Conservation (phyloP, 2,888 invertebrate genomes). For the Caenorhabditis sulstoni region DNA sequence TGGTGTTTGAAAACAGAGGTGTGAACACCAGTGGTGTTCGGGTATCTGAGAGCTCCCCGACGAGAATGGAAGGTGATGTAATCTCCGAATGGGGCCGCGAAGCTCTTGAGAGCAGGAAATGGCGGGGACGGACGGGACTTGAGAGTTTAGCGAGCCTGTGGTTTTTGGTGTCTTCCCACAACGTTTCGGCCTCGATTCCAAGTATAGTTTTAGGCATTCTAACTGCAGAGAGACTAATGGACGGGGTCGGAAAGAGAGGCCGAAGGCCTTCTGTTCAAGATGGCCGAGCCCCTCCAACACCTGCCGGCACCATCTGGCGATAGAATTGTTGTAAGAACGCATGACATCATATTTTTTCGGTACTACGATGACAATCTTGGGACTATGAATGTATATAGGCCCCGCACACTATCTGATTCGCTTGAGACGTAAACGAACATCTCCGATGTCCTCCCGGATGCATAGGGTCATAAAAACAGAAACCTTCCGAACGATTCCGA, state of each 20-base stretch:
- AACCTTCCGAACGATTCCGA: too few relatives aligned
- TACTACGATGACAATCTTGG: constrained; percentile 38
- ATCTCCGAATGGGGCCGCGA: constrained; percentile 25
- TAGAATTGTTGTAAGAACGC: constrained; percentile 24
- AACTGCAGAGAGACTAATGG: background rate
- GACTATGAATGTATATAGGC: background rate
- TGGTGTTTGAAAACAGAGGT: background rate
- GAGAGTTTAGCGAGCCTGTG: constrained; percentile 24
- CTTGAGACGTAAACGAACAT: constrained; percentile 7
- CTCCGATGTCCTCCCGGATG: constrained; percentile 17
- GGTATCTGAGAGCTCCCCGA: background rate
- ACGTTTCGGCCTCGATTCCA: constrained; percentile 15
- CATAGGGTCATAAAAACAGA: too few relatives aligned
- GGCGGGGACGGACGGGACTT: constrained; percentile 10
- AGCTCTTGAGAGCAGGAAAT: constrained; percentile 51
- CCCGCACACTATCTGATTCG: constrained; percentile 23
- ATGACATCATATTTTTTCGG: constrained; percentile 40
- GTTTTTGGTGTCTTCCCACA: constrained; percentile 48
- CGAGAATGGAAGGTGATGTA: constrained; percentile 25
- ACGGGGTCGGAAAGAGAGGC: background rate
- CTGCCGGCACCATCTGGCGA: constrained; percentile 45
- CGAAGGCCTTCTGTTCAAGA: background rate
- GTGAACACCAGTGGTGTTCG: background rate
- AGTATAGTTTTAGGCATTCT: constrained; percentile 17
- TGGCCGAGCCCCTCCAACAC: background rate